Evolutionary conservation across 1,140 invertebrate genomes (phyloP), one percentile per base, ranked within the genome.

Genomic region (Callitettix versicolor): DNA sequence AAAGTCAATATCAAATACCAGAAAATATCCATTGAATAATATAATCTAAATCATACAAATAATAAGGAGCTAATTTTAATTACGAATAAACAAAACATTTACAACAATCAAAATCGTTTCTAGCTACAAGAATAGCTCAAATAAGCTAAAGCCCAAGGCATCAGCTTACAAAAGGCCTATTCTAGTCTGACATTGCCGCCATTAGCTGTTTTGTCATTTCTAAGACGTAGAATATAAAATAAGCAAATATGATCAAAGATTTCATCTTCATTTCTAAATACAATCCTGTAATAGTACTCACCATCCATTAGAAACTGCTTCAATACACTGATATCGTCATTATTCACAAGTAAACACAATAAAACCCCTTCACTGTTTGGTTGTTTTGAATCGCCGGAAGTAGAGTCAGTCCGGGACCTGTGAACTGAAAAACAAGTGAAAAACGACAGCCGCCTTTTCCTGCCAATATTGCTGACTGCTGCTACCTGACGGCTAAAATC

Each of bases 321-420:
- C 50, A 53, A 52, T 40, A 38, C 26, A 20, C 42, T 50, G 53
- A 50, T 53, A 53, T 51, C 51, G 42, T 55, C 43, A 59, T 56
- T 52, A 49, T 54, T 52, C 40, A 30, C 49, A 46, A 17, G 49
- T 40, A 57, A 59, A 58, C 57, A 61, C 56, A 57, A 59, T 55
- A 59, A 53, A 53, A 61, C 22, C 42, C 49, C 44, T 48, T 41
- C 50, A 47, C 24, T 59, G 54, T 59, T 61, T 59, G 50, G 57
- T 53, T 60, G 54, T 59, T 61, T 61, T 61, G 58, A 61, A 61
- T 57, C 60, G 53, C 60, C 60, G 60, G 58, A 61, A 56, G 60
- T 59, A 42, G 48, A 53, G 30, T 53, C 46, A 50, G 34, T 48
- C 26, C 26, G 26, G 26, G 26, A 30, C 26, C 26, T 30, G 26